Evolutionary conservation across 2,888 invertebrate genomes (phyloP).

Genomic region (Muschampia staudingeri): DNA sequence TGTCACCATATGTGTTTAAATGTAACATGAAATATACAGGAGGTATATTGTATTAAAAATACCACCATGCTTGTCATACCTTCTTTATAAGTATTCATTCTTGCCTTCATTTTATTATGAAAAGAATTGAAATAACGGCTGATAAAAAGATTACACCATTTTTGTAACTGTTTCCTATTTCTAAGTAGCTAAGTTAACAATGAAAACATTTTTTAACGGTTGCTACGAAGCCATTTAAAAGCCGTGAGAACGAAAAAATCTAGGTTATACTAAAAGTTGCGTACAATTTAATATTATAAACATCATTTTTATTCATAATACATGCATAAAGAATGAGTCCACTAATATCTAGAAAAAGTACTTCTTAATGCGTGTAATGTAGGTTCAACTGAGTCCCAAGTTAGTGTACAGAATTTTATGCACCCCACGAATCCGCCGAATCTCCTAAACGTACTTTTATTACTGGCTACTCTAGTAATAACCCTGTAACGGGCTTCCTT

Average conservation of each 20-base stretch:
- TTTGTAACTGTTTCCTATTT: not conserved
- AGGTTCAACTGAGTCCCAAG: not conserved
- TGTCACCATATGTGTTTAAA: too few species aligned
- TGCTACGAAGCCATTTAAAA: not conserved
- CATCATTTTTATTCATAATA: not conserved
- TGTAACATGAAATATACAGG: too few species aligned
- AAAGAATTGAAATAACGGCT: too few species aligned
- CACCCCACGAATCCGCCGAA: conserved; percentile 19
- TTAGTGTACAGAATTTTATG: conserved; percentile 10
- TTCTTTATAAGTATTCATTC: too few species aligned
- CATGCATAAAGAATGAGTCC: not conserved
- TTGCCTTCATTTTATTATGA: too few species aligned
- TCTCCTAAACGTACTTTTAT: conserved; percentile 33
- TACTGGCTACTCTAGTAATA: conserved; percentile 40
- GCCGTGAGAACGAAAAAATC: not conserved
- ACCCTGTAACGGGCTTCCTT: conserved; percentile 72
- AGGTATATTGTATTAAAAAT: too few species aligned
- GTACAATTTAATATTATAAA: not conserved
- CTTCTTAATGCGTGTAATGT: not conserved
- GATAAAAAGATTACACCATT: too few species aligned
- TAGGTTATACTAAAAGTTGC: not conserved
- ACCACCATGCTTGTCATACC: too few species aligned
- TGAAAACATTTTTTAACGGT: not conserved
- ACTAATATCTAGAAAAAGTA: not conserved
- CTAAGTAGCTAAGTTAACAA: not conserved